Evolutionary conservation across 2,797 vertebrate species (phyloP).

Genomic region (Macropodus opercularis): DNA sequence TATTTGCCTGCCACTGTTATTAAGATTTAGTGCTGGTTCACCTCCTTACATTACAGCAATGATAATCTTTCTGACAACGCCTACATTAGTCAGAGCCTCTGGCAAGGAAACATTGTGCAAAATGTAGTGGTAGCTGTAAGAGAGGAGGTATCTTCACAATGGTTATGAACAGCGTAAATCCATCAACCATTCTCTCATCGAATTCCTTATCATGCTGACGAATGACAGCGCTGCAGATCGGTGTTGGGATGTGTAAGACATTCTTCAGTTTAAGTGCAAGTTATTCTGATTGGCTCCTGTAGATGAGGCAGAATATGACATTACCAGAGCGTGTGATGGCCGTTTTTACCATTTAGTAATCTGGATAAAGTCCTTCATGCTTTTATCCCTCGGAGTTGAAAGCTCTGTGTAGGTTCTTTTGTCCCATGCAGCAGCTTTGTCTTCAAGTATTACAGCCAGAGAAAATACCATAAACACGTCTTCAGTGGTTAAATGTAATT

Average conservation of each 20-base stretch:
- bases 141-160: slow-evolving; percentile 31
- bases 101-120: slow-evolving; percentile 35
- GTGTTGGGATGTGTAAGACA: slow-evolving; percentile 41
- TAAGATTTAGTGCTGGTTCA: slow-evolving; percentile 58
- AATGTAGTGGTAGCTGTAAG: slow-evolving; percentile 22
- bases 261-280: slow-evolving; percentile 57
- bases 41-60: slow-evolving; percentile 58
- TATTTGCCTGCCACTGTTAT: slow-evolving; percentile 54
- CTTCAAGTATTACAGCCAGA: neutral
- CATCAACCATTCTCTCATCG: slow-evolving; percentile 51
- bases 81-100: slow-evolving; percentile 52
- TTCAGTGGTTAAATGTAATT: slow-evolving; percentile 7
- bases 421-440: slow-evolving; percentile 8
- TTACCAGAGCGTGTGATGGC: slow-evolving; percentile 26
- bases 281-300: slow-evolving; percentile 48
- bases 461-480: neutral
- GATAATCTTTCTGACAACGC: slow-evolving; percentile 63
- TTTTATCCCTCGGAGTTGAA: slow-evolving; percentile 20
- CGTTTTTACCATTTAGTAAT: slow-evolving; percentile 47
- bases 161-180: slow-evolving; percentile 52
- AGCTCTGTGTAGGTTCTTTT: slow-evolving; percentile 17
- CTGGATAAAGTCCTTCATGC: slow-evolving; percentile 23
- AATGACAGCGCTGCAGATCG: slow-evolving; percentile 42
- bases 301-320: slow-evolving; percentile 28
- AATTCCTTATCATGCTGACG: slow-evolving; percentile 57